phyloP scores from a whole-genome alignment of 1,140 invertebrate species.

The Parapsyche elsis region DNA sequence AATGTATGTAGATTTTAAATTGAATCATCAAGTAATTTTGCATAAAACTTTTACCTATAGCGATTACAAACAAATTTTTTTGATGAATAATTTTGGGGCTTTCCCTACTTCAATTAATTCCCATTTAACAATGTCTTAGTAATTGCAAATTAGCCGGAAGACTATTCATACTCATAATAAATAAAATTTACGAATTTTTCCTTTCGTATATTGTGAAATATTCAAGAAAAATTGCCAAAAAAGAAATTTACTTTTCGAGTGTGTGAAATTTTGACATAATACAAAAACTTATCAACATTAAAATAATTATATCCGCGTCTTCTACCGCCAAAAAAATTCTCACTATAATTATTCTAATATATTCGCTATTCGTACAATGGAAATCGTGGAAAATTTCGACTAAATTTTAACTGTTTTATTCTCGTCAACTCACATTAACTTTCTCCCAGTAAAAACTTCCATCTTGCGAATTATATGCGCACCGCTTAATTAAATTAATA shows the following conservation, averaged over 20 bases:
- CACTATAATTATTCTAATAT: neutral
- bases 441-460: neutral
- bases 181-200: too few relatives aligned
- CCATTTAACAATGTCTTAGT: too few relatives aligned
- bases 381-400: constrained; percentile 38
- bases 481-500: too few relatives aligned
- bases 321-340: neutral
- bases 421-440: neutral
- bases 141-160: too few relatives aligned
- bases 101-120: too few relatives aligned
- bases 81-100: too few relatives aligned
- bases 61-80: too few relatives aligned
- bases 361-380: neutral
- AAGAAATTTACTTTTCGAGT: neutral
- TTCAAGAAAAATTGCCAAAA: too few relatives aligned
- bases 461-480: neutral
- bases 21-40: too few relatives aligned
- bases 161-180: neutral
- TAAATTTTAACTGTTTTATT: constrained; percentile 9
- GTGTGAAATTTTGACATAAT: neutral
- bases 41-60: too few relatives aligned
- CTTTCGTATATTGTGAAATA: too few relatives aligned
- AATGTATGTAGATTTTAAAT: too few relatives aligned
- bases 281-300: neutral
- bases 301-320: neutral